Conservation (phyloP, 2,888 invertebrate genomes). For the Macroteleia sp. region DNA sequence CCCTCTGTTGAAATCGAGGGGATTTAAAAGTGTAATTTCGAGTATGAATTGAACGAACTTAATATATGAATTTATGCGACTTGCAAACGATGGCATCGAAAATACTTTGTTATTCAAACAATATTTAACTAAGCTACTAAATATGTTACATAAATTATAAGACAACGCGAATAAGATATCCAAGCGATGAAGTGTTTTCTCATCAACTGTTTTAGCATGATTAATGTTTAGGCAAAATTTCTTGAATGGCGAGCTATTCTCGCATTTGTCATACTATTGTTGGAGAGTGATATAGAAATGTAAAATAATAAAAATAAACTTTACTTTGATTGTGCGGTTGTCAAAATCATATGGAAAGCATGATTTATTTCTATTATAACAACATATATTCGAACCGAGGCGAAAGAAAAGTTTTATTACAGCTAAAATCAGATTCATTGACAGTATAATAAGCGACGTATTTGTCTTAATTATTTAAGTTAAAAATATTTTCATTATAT, state of each 20-base stretch:
- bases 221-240: conserved; percentile 33
- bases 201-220: conserved; percentile 29
- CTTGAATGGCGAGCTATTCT: conserved; percentile 19
- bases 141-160: background rate
- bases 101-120: background rate
- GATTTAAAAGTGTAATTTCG: background rate
- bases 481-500: no score
- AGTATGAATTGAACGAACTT: conserved; percentile 1
- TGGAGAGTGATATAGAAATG: conserved; percentile 9
- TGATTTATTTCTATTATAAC: background rate
- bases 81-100: background rate
- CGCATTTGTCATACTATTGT: conserved; percentile 32
- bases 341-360: conserved; percentile 2
- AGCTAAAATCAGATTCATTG: background rate
- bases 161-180: conserved; percentile 11
- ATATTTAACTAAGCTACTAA: background rate
- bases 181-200: conserved; percentile 29
- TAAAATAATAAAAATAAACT: conserved; percentile 24
- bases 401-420: background rate
- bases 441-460: no score
- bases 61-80: conserved; percentile 3
- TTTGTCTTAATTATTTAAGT: no score
- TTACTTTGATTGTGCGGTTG: background rate
- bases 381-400: background rate
- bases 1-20: background rate